Percentiles rank a stretch among this genome's conserved stretches.
These are phyloP conservation scores for Tridacna gigas DNA, from an alignment of 2,888 invertebrate genomes.

Conservation along the genomic window DNA sequence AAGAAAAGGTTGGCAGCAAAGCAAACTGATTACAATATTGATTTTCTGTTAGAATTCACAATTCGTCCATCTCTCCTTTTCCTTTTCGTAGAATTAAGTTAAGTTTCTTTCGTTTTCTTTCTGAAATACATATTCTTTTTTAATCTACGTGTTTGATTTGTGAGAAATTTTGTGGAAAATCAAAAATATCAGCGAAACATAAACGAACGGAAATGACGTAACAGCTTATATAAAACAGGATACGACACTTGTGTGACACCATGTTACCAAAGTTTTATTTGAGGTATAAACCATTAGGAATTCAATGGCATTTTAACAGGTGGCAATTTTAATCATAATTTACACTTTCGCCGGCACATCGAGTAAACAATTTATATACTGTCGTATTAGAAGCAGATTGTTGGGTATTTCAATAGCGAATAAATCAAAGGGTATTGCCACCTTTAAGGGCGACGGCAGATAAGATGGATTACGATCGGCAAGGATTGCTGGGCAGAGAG, in stretches of 20 bases:
- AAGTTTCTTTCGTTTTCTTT: too few relatives aligned
- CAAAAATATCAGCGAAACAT: too few relatives aligned
- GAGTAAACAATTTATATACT: constrained; percentile 60
- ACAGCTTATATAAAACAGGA: too few relatives aligned
- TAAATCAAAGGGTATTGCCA: constrained; percentile 60
- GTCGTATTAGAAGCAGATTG: constrained; percentile 55
- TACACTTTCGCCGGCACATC: constrained; percentile 57
- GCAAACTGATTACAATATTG: too few relatives aligned
- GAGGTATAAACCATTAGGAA: constrained; percentile 14
- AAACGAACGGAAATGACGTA: too few relatives aligned
- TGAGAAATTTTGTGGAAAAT: too few relatives aligned
- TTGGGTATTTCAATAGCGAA: constrained; percentile 56
- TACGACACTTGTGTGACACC: constrained; percentile 17
- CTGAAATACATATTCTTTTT: too few relatives aligned
- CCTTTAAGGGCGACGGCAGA: constrained; percentile 26
- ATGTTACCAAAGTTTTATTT: constrained; percentile 5
- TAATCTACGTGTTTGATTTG: too few relatives aligned
- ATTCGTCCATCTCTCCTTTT: too few relatives aligned
- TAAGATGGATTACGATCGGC: constrained; percentile 27
- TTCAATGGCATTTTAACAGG: constrained; percentile 63
- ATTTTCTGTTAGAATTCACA: too few relatives aligned
- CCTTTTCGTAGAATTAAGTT: too few relatives aligned
- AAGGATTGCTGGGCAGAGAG: constrained; percentile 3
- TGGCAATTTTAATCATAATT: constrained; percentile 63
- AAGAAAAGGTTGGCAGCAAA: too few relatives aligned